Evolutionary conservation across 2,113 vertebrate genomes (phyloP).

Genomic region (Eira barbara): DNA sequence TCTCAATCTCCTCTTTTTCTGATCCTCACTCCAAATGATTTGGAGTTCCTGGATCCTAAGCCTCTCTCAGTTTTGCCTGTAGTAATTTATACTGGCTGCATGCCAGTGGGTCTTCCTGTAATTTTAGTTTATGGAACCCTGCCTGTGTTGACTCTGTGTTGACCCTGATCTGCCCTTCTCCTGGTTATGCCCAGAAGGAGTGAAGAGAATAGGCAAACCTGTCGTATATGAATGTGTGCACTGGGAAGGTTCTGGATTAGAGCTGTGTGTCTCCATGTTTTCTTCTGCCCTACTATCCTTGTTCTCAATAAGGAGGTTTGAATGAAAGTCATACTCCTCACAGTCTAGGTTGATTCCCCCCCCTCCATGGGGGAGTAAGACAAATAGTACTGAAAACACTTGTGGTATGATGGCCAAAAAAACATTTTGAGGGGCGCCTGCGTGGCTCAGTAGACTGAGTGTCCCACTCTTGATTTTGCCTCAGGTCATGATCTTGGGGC

Average conservation of each 20-base stretch:
- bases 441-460: background rate
- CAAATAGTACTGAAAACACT: conserved; percentile 40
- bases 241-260: background rate
- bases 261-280: background rate
- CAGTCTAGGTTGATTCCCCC: background rate
- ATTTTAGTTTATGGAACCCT: background rate
- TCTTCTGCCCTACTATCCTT: background rate
- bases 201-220: background rate
- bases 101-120: background rate
- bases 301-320: background rate
- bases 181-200: background rate
- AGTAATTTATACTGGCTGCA: background rate
- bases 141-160: background rate
- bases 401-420: background rate
- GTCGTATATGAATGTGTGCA: background rate
- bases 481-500: background rate
- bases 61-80: background rate
- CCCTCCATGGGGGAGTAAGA: background rate
- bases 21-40: background rate
- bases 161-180: background rate
- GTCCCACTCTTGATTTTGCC: background rate
- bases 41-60: background rate
- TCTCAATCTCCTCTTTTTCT: background rate
- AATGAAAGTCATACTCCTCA: background rate
- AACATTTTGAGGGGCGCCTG: background rate